Evolutionary conservation across 2,797 vertebrate genomes (phyloP), one percentile per base, ranked within the genome.

Genomic region (Picus viridis): DNA sequence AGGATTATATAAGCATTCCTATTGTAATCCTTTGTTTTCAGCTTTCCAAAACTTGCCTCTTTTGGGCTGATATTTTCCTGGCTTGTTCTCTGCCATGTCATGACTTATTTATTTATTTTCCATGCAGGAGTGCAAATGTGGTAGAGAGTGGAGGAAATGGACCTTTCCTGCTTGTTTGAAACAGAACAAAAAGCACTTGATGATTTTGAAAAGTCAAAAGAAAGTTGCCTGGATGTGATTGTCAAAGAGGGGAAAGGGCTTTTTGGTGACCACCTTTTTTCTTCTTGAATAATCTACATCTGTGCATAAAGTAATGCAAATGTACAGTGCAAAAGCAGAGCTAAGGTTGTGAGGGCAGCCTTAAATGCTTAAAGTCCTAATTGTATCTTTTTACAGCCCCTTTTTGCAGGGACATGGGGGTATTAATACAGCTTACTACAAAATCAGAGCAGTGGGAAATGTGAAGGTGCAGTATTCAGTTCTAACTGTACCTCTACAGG

Each of bases 1-100:
- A 91, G 45, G 74, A 91, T 94, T 92, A 89, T 84, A 91, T 93
- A 95, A 96, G 80, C 83, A 88, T 92, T 94, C 62, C 61, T 93
- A 62, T 89, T 93, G 68, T 93, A 89, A 93, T 89, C 56, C 77
- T 89, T 81, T 92, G 68, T 94, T 92, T 95, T 70, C 15, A 43
- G 56, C 75, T 86, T 75, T 84, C 62, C 80, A 74, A 86, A 86
- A 82, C 29, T 88, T 77, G 89, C 64, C 51, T 88, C 83, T 80
- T 71, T 88, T 76, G 74, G 58, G 51, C 65, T 72, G 74, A 64
- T 91, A 29, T 72, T 93, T 89, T 93, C 51, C 91, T 91, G 77
- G 29, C 51, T 93, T 77, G 16, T 47, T 88, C 58, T 93, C 59
- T 89, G 45, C 64, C 41, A 19, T 82, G 74, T 77, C 71, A 49